These are phyloP conservation scores for Stenotaenia linearis DNA, from an alignment of 2,888 invertebrate species.

Conservation along the genomic window DNA sequence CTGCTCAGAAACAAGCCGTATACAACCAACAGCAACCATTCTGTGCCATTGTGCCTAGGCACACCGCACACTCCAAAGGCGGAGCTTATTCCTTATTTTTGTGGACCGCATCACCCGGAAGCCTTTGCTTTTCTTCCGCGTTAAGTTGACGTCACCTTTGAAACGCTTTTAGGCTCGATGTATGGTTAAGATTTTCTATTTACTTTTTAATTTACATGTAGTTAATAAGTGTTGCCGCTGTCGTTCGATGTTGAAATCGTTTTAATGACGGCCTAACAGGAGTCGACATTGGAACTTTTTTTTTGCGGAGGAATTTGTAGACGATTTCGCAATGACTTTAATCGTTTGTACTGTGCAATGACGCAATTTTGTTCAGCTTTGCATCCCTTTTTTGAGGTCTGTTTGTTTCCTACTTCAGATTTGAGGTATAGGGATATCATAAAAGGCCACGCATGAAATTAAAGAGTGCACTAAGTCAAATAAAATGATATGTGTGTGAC, in stretches of 20 bases:
- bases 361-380: too few relatives aligned
- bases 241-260: background rate
- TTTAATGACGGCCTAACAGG: background rate
- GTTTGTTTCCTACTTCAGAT: too few relatives aligned
- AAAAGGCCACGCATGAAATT: too few relatives aligned
- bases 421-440: too few relatives aligned
- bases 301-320: background rate
- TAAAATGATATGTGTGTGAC: too few relatives aligned
- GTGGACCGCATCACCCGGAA: constrained; percentile 30
- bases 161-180: background rate
- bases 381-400: too few relatives aligned
- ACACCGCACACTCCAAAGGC: background rate
- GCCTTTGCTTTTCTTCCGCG: constrained; percentile 17
- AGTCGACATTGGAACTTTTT: background rate
- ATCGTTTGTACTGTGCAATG: background rate
- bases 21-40: constrained; percentile 24
- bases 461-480: too few relatives aligned
- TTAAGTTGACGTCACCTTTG: background rate
- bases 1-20: constrained; percentile 32
- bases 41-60: constrained; percentile 31
- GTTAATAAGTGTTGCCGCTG: background rate
- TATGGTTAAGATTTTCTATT: background rate
- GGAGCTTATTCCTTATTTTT: background rate
- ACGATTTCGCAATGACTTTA: constrained; percentile 7
- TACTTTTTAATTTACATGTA: background rate